A percentile compares a stretch with the other conserved stretches of the same genome.
Evolutionary conservation across 2,797 vertebrate species (phyloP).

Genomic region (Syncerus caffer): DNA sequence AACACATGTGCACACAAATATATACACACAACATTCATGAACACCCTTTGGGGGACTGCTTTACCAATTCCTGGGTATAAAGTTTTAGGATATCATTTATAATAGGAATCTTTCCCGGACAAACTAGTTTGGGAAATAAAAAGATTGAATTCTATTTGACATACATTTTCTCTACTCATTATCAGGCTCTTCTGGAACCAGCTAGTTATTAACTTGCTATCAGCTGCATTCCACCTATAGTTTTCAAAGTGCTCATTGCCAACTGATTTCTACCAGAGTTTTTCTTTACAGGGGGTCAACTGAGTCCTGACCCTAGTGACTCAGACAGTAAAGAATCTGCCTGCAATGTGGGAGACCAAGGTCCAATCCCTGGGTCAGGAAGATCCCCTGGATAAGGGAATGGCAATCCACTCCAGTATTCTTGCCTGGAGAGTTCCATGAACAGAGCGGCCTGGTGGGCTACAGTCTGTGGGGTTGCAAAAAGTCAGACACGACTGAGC

Average conservation of each 20-base stretch:
- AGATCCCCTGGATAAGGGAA: neutral
- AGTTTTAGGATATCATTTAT: neutral
- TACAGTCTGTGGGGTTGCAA: neutral
- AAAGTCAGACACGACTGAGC: neutral
- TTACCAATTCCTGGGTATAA: neutral
- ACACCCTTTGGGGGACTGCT: neutral
- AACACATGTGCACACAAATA: neutral
- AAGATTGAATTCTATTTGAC: neutral
- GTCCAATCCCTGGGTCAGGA: neutral
- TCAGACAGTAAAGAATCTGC: neutral
- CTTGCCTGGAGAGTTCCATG: neutral
- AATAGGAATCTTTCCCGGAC: neutral
- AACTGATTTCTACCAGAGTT: neutral
- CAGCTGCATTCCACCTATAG: neutral
- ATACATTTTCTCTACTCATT: neutral
- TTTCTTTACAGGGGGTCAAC: neutral
- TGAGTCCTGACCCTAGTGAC: neutral
- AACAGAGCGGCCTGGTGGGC: neutral
- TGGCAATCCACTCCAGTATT: neutral
- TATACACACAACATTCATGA: neutral
- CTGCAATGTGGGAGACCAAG: neutral
- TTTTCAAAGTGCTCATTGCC: neutral
- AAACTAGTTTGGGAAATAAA: neutral
- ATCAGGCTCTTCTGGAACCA: neutral
- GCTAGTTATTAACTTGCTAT: neutral